Evolutionary conservation across 2,888 invertebrate genomes (phyloP), one percentile per base, ranked within the genome.

Genomic region (Eupsilia transversa): DNA sequence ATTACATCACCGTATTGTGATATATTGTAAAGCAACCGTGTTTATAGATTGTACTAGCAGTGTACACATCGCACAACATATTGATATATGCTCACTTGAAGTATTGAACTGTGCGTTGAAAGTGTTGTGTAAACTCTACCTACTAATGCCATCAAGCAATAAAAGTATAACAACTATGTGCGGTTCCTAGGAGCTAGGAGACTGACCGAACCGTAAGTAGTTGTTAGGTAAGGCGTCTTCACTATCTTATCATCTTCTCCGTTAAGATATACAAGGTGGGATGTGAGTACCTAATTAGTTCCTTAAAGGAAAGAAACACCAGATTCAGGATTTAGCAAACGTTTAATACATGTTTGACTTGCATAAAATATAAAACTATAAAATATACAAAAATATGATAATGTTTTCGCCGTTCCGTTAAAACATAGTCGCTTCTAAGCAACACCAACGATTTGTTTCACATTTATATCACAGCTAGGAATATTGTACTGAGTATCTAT

Each of bases 401-500:
- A 33, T 33, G 30, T 69, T 35, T 77, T 9, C 63, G 38, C 46
- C 63, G 65, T 43, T 56, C 35, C 35, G 54, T 30, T 38, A 27
- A 30, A 14, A 43, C 38, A 52, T 61, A 30, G 52, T 54, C 41
- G 6, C 6, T 14, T 43, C 49, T n/a, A 54, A 33, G 30, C 35
- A 38, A 33, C 46, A 52, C 20, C 41, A 9, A 41, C 41, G 10
- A 35, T 69, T 60, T 30, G 46, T 59, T 72, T 63, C 57, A 67
- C 67, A 57, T 77, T 52, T 59, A 68, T 91, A 92, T 92, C 92
- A 92, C 91, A 91, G 91, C 65, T 86, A 87, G 89, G 85, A 88
- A 89, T 88, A 88, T 89, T 88, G 88, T 89, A 87, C 77, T 89
- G 90, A 90, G 88, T 89, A 88, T 86, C 33, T 86, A 79, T 80